Evolutionary conservation across 2,797 vertebrate species (phyloP).

Genomic region (Nyctalus aviator): DNA sequence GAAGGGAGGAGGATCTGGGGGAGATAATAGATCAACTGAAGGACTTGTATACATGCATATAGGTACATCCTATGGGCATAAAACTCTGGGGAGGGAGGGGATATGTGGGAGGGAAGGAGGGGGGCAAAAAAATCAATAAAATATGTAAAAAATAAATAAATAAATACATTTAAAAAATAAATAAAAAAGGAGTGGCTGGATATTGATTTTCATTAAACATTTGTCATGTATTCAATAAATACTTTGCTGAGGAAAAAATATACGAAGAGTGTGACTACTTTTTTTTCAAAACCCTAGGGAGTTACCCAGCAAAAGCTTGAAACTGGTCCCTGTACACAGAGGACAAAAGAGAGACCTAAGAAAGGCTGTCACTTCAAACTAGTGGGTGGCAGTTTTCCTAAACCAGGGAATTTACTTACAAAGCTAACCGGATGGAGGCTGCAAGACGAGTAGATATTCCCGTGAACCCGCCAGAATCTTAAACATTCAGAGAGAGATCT

Average conservation of each 20-base stretch:
- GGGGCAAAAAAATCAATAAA: no score
- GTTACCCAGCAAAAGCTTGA: not conserved
- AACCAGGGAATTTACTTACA: not conserved
- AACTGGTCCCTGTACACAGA: not conserved
- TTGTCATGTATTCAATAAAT: not conserved
- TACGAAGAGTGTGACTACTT: not conserved
- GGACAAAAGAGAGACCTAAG: not conserved
- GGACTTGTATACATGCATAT: no score
- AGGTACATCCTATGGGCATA: no score
- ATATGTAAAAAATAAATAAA: no score
- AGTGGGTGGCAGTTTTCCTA: not conserved
- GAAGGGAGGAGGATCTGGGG: no score
- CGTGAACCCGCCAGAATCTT: rapidly evolving
- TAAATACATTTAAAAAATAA: no score
- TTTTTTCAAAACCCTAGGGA: not conserved
- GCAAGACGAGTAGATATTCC: rapidly evolving
- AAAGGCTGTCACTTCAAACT: not conserved
- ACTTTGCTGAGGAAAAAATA: not conserved
- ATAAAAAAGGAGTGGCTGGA: not conserved
- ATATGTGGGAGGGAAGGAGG: no score
- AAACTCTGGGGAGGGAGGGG: no score
- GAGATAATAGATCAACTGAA: no score
- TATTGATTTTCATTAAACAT: not conserved
- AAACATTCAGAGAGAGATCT: not conserved
- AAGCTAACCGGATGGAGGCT: rapidly evolving